Evolutionary conservation across 1,140 invertebrate genomes (phyloP).

Genomic region (Tetraneura akinire): DNA sequence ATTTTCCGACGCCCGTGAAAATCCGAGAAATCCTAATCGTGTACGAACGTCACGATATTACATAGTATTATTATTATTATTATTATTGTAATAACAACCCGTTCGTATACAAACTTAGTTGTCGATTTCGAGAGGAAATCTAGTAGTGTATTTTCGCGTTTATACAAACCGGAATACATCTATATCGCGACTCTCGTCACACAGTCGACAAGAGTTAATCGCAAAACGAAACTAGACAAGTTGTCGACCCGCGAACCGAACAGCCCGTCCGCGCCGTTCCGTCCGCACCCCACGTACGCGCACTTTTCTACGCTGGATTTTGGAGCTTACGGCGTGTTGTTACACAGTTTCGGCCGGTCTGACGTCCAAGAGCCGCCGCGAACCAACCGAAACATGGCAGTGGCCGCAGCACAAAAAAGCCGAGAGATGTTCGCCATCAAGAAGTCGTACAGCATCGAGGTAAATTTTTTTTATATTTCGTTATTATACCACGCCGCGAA

Average conservation of each 20-base stretch:
- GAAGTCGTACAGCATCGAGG: constrained; percentile 96
- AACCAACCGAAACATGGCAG: constrained; percentile 68
- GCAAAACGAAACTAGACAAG: constrained; percentile 52
- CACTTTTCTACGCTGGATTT: constrained; percentile 53
- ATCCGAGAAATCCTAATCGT: constrained; percentile 40
- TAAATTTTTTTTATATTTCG: too few species aligned
- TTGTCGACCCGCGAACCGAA: constrained; percentile 46
- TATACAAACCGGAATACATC: background rate
- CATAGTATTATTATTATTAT: too few species aligned
- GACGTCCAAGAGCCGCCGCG: constrained; percentile 37
- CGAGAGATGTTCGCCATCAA: constrained; percentile 93
- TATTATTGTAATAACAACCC: too few species aligned
- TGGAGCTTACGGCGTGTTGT: constrained; percentile 53
- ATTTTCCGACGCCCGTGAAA: background rate
- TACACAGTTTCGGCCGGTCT: constrained; percentile 37
- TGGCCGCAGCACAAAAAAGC: constrained; percentile 85
- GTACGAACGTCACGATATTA: background rate
- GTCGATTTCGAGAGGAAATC: constrained; percentile 45
- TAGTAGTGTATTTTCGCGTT: background rate
- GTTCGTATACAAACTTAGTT: constrained; percentile 41
- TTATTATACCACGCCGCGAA: too few species aligned
- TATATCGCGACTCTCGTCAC: constrained; percentile 14
- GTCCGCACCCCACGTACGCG: background rate
- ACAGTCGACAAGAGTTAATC: constrained; percentile 29
- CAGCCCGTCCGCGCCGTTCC: background rate